phyloP scores from a whole-genome alignment of 2,113 vertebrate genomes.

The Danio rerio region GRCz12tu NC_133200.1:12023001-12023500 shows the following conservation, averaged over 20 bases:
- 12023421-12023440: constrained; percentile 7
- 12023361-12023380: constrained; percentile 8
- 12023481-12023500: background rate
- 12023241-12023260: background rate
- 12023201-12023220: constrained; percentile 6
- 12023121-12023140: too few species aligned
- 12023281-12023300: constrained; percentile 21
- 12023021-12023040: too few species aligned
- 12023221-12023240: background rate
- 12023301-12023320: background rate
- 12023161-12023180: too few species aligned
- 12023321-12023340: constrained; percentile 24
- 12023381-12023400: constrained; percentile 1
- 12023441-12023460: background rate
- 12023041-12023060: too few species aligned
- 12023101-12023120: too few species aligned
- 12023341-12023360: constrained; percentile 11
- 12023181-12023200: background rate
- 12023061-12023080: too few species aligned
- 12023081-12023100: too few species aligned
- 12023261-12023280: constrained; percentile 43
- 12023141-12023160: too few species aligned
- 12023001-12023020: too few species aligned
- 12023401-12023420: constrained; percentile 20
- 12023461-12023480: constrained; percentile 25